Evolutionary conservation across 2,797 vertebrate genomes (phyloP).

Genomic region (Sarcoramphus papa): DNA sequence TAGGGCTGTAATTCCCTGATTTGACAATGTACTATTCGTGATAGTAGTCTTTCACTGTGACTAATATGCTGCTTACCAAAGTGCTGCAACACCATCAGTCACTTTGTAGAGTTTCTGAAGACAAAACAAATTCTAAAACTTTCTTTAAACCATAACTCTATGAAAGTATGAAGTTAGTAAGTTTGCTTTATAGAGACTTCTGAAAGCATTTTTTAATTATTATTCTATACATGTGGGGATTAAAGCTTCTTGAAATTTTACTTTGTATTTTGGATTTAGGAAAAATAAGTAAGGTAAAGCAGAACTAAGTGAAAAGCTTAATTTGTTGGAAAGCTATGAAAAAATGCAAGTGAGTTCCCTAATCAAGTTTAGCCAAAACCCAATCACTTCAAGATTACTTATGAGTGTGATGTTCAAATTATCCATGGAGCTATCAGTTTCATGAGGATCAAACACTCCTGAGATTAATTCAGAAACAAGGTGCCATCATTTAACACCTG

Average conservation of each 20-base stretch:
- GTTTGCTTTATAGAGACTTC: neutral
- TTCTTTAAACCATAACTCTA: neutral
- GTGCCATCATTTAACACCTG: neutral
- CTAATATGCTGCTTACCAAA: slow-evolving; percentile 13
- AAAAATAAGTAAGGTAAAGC: neutral
- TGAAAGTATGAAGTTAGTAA: neutral
- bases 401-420: neutral
- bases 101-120: neutral
- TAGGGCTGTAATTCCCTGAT: neutral
- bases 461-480: neutral
- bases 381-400: neutral
- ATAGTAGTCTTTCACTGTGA: slow-evolving; percentile 9
- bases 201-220: neutral
- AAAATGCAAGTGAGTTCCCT: neutral
- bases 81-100: neutral
- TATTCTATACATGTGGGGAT: neutral
- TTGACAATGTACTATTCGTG: neutral
- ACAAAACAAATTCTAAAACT: slow-evolving; percentile 2
- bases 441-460: neutral
- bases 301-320: neutral
- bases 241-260: neutral
- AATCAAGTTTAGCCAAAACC: neutral
- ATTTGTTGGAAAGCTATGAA: neutral
- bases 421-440: neutral
- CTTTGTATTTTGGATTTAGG: neutral